Conservation (phyloP, 2,113 vertebrate genomes). For the Pelecanoides urinatrix region DNA sequence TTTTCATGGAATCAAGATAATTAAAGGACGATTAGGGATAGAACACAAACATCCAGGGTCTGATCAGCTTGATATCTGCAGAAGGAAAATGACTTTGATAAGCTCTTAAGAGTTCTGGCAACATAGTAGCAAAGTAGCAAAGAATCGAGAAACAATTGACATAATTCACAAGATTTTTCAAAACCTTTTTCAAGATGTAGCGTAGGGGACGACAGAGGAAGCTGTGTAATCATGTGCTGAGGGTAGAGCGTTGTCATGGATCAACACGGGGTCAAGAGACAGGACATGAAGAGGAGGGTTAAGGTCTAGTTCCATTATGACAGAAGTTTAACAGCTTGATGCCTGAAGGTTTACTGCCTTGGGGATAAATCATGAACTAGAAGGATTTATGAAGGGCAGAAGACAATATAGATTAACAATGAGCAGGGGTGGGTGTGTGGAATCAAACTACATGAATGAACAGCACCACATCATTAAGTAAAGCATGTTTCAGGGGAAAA, state of each 20-base stretch:
- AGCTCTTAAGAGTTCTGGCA: not conserved
- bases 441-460: not conserved
- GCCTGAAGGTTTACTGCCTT: not conserved
- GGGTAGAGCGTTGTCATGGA: not conserved
- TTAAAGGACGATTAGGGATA: not conserved
- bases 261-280: not conserved
- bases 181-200: not conserved
- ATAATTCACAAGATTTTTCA: not conserved
- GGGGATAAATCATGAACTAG: not conserved
- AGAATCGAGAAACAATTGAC: not conserved
- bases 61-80: not conserved
- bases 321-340: not conserved
- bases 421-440: not conserved
- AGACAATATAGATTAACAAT: not conserved
- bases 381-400: not conserved
- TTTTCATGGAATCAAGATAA: not conserved
- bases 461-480: not conserved
- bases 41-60: not conserved
- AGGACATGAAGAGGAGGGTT: not conserved
- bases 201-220: not conserved
- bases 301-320: not conserved
- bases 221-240: not conserved
- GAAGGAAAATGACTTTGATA: not conserved
- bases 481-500: not conserved
- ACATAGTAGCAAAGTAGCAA: not conserved